These are phyloP conservation scores for Potamarius usumacintae DNA, from an alignment of 2,113 vertebrate species.

Conservation along the genomic window DNA sequence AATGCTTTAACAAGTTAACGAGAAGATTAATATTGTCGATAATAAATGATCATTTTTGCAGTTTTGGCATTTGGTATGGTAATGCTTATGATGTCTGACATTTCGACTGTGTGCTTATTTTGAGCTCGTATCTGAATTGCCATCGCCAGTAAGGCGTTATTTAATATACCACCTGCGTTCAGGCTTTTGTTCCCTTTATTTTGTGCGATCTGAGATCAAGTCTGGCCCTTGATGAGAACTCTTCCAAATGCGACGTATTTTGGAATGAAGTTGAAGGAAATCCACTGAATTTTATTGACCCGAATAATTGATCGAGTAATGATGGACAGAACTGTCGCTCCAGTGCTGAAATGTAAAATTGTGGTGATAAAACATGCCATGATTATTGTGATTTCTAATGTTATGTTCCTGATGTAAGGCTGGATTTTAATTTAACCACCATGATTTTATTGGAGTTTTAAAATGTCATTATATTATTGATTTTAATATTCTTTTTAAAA, in stretches of 20 bases:
- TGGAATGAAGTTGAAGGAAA: neutral
- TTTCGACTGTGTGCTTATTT: conserved; percentile 12
- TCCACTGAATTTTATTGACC: neutral
- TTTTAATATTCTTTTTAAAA: neutral
- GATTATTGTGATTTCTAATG: neutral
- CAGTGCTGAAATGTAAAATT: neutral
- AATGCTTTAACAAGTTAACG: conserved; percentile 17
- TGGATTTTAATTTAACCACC: neutral
- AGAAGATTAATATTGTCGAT: conserved; percentile 5
- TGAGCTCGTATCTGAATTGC: conserved; percentile 3
- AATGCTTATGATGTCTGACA: conserved; percentile 45
- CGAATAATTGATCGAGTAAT: neutral
- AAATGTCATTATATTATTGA: neutral
- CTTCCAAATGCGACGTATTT: neutral
- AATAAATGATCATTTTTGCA: neutral
- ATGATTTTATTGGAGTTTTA: neutral
- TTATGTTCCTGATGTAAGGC: neutral
- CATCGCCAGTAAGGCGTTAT: neutral
- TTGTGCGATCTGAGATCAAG: neutral
- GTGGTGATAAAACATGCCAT: neutral
- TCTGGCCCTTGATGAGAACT: neutral
- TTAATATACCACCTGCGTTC: no score
- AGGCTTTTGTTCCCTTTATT: neutral
- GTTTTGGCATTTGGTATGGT: conserved; percentile 25
- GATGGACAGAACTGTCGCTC: neutral